Base-by-base conservation (phyloP, 2,888 invertebrate genomes). In the Chironomus tentans region DNA sequence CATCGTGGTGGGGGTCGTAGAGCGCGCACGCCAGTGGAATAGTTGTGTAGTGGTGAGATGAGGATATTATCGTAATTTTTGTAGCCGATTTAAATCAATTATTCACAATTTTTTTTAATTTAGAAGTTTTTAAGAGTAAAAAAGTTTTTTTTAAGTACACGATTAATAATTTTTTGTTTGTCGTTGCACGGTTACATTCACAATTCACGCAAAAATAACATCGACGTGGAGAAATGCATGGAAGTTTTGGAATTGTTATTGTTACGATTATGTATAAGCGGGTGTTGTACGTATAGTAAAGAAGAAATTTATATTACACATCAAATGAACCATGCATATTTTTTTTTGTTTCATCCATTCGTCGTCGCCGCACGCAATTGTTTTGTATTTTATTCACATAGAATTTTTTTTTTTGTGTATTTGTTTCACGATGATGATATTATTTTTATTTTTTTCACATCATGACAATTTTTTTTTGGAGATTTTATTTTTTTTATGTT, bases 1-100 rank as follows among this genome's bases (percentile, higher is more conserved):
- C 84, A 84, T 84, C 84, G 84, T 84, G 84, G 84, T 84, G 84
- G 84, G 84, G 84, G 84, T 84, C 84, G 84, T 84, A 84, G 79
- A 84, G 83, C 83, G 84, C 84, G 82, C 84, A 84, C 84, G 84
- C 84, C 84, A 84, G 84, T 83, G 84, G 84, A 84, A 84, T 83
- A 82, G 84, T 84, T 84, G 83, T 83, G 81, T 73, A 73, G 28
- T 83, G 83, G 82, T 84, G 84, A 82, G 84, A 84, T 82, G 84
- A 83, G 83, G 84, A 83, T 83, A 80, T 84, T 83, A 84, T 83
- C 82, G 84, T 84, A 83, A 83, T 84, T 82, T 83, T 83, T 81
- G 80, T 81, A 81, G 82, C 18, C 65, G 65, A 65, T 24, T 13
- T 3, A 7, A 18, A 15, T 18, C n/a, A n/a, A 56, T 15, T 56